phyloP scores from a whole-genome alignment of 2,113 vertebrate species.

The Pedetes capensis region DNA sequence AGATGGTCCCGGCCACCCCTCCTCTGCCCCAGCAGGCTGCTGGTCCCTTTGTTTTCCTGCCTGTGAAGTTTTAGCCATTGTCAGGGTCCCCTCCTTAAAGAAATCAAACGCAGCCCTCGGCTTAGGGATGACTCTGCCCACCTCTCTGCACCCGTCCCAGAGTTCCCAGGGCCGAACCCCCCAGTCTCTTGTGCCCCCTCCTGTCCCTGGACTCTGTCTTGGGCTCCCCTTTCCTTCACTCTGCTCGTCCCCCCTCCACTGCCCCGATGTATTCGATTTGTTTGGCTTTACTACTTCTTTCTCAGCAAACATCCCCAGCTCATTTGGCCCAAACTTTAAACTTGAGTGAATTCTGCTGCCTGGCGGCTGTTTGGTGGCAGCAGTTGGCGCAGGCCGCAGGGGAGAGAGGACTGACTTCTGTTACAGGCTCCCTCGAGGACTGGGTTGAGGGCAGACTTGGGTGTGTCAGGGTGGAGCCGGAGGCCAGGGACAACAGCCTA shows the following conservation, averaged over 20 bases:
- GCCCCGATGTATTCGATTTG: no score
- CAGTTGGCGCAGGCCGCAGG: not conserved
- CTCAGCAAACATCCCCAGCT: not conserved
- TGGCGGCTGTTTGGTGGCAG: not conserved
- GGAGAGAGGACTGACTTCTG: not conserved
- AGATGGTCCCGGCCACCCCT: constrained; percentile 48
- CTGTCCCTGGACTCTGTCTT: not conserved
- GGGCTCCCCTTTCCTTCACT: no score
- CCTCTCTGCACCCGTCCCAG: not conserved
- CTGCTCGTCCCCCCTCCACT: rapidly evolving
- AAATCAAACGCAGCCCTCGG: constrained; percentile 3
- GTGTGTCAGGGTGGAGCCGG: not conserved
- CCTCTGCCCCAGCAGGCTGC: not conserved
- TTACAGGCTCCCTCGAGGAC: not conserved
- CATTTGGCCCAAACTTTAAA: not conserved
- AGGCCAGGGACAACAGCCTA: not conserved
- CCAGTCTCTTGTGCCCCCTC: not conserved
- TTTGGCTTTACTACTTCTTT: not conserved
- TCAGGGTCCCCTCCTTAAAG: constrained; percentile 13
- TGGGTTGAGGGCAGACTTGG: not conserved
- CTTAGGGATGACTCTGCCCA: not conserved
- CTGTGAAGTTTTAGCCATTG: constrained; percentile 45
- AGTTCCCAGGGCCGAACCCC: not conserved
- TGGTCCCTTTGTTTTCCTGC: constrained; percentile 39
- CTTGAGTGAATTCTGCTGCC: not conserved